Evolutionary conservation across 2,113 vertebrate genomes (phyloP).

Genomic region (Peromyscus maniculatus): DNA sequence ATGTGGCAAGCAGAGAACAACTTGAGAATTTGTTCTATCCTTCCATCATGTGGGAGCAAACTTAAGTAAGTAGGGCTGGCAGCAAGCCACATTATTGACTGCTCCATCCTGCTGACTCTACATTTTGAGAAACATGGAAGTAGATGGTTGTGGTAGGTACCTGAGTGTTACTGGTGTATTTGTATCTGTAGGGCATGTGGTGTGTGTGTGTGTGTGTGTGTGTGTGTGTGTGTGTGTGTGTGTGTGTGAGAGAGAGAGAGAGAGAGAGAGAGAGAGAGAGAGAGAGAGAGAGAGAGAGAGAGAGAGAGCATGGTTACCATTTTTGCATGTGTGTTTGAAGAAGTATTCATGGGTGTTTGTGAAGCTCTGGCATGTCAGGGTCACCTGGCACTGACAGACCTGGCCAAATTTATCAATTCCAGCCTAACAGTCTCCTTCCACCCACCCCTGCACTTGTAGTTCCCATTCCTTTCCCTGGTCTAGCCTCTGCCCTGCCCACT

Average conservation of each 20-base stretch:
- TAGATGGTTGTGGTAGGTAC: not conserved
- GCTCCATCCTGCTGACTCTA: not conserved
- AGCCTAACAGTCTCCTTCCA: not conserved
- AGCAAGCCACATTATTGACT: not conserved
- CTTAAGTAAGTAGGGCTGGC: not conserved
- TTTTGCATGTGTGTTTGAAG: not conserved
- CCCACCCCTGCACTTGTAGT: not conserved
- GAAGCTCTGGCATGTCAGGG: not conserved
- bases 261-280: too few relatives aligned
- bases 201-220: not conserved
- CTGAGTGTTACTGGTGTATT: not conserved
- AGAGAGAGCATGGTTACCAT: not conserved
- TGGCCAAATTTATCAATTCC: not conserved
- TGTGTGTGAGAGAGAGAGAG: too few relatives aligned
- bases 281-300: too few relatives aligned
- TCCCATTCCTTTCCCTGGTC: not conserved
- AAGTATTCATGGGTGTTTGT: not conserved
- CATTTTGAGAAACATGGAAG: not conserved
- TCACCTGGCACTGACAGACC: not conserved
- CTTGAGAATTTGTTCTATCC: not conserved
- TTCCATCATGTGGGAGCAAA: not conserved
- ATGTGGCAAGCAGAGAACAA: not conserved
- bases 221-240: too few relatives aligned
- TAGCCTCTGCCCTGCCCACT: not conserved
- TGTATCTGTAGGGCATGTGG: not conserved